Base-by-base conservation (phyloP, 92 coral and sea anemone genomes). In the Ricordea florida region DNA sequence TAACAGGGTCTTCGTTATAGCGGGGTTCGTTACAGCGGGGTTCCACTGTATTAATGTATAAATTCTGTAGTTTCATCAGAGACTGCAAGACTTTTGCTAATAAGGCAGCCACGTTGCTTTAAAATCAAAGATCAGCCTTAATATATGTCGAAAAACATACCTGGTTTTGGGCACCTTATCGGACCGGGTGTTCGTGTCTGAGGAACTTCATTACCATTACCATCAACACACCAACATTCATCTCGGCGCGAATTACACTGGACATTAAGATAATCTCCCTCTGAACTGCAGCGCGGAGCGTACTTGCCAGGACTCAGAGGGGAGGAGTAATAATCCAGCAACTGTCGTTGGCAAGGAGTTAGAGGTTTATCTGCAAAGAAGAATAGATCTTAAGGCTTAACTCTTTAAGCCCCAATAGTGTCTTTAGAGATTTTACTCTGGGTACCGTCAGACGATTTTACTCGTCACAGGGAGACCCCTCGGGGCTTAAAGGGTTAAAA, bases 151-250 rank as follows among this genome's bases (percentile, higher is more conserved):
- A 6, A 2, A 3, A 38, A 2, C 15, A 13, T 60, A 84, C 89
- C 84, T 60, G 72, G 68, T 50, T 48, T 52, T 8, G 85, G 76
- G 37, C 92, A 90, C 15, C 64, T 51, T 10, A 46, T 49, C 11
- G 86, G 78, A 4, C 90, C 89, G 18, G 65, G 37, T 16, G 22
- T 27, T 41, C 79, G 76, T 3, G 87, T 87, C 38, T 88, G 90
- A 36, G 80, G 85, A 24, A 68, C 59, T 42, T 91, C 90, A 11
- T 32, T 74, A 17, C 93, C 90, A 34, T 49, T 43, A 18, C 16
- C 56, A 40, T 85, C 81, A 9, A 80, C 90, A 50, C 97, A 91
- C 97, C 97, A 91, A 55, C 97, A 91, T 33, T 79, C 87, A 8
- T 69, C 82, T 5, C 41, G 77, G 27, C 50, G 69, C 14, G 56